These are phyloP conservation scores for Coccyzus lansbergi DNA, from an alignment of 2,797 vertebrate species.

Conservation along the genomic window DNA sequence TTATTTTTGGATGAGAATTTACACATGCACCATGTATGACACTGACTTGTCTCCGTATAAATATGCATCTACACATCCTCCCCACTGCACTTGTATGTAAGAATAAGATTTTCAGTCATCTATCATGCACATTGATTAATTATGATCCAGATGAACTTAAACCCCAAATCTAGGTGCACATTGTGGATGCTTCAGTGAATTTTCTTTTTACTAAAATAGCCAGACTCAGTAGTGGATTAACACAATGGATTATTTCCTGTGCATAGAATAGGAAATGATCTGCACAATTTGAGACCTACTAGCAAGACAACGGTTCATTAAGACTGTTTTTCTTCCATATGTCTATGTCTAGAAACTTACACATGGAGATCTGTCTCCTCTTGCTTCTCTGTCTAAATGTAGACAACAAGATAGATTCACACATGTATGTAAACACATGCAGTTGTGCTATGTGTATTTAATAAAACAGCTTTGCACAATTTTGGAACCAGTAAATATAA, in stretches of 20 bases:
- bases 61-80: neutral
- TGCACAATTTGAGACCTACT: neutral
- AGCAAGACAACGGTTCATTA: neutral
- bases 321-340: accelerated
- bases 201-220: neutral
- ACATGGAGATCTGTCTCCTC: accelerated
- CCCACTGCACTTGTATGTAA: neutral
- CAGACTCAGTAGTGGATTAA: neutral
- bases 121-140: neutral
- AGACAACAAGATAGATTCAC: neutral
- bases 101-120: neutral
- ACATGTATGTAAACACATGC: accelerated
- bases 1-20: neutral
- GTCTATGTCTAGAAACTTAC: neutral
- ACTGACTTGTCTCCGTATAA: neutral
- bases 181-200: neutral
- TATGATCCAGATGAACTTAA: neutral
- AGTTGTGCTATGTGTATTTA: neutral
- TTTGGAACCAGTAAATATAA: neutral
- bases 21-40: neutral
- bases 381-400: neutral
- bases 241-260: neutral
- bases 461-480: neutral
- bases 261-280: neutral
- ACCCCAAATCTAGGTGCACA: too few relatives aligned